Base-by-base conservation (phyloP, 2,113 vertebrate species). In the Callionymus lyra region DNA sequence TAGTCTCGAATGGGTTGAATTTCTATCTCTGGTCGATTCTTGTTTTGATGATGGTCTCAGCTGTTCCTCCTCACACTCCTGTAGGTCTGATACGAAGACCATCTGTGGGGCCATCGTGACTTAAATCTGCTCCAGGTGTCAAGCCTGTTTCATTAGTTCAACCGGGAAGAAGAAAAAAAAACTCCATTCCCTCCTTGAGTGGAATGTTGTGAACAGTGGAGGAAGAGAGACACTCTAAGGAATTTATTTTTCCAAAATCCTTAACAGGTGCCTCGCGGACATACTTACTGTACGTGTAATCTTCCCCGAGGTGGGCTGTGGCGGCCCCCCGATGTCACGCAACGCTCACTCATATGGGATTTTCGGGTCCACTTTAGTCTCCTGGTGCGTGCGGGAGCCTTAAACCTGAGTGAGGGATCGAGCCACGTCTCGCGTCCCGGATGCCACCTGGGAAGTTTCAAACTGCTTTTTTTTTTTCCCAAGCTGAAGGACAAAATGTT, bases 171-270 rank as follows among this genome's bases (percentile, higher is more conserved):
- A 63, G 57, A 59, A 56, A 56, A 63, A 38, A 71, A 66, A 59
- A 56, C 3, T 57, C 59, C 55, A 31, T 34, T 42, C 52, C 31
- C 38, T 16, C 37, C 59, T 38, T 41, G 54, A 47, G 47, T 27
- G 69, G 75, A 73, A 77, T 76, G 77, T 63, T 70, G 59, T 50
- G 63, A 70, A 56, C 64, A 4, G 44, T 45, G 50, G 45, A 69
- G 62, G 38, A 62, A 31, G 17, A 38, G 38, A 34, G 36, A 44
- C 48, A 68, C 71, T 66, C 50, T 17, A 50, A 72, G 53, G 65
- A 72, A 75, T 76, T 62, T 61, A 43, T 55, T 46, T 50, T 44
- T 34, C 53, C 47, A 60, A 68, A 74, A 67, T 67, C 69, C 57
- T 57, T 47, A 47, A 56, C 62, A 76, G 71, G 72, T 82, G 71